phyloP scores from a whole-genome alignment of 2,113 vertebrate genomes.

The Zosterops pallidus region DNA sequence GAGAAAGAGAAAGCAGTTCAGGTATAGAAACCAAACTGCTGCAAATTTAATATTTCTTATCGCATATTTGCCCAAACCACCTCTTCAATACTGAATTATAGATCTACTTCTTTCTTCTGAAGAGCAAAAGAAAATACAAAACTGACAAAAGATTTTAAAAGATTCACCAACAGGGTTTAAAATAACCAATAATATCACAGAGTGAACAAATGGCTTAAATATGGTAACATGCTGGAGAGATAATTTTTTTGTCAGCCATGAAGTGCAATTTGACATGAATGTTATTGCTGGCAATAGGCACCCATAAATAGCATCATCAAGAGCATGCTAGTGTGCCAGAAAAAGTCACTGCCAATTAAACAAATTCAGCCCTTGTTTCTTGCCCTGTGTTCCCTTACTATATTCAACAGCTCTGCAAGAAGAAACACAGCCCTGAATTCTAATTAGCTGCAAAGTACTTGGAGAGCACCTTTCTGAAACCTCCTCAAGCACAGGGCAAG shows the following conservation, averaged over 20 bases:
- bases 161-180: constrained; percentile 10
- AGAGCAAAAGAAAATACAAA: constrained; percentile 11
- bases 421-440: neutral
- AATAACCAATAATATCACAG: neutral
- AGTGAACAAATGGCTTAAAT: neutral
- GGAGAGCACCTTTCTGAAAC: neutral
- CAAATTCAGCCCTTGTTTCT: neutral
- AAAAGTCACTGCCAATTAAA: constrained; percentile 4
- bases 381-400: neutral
- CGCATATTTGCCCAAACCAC: constrained; percentile 38
- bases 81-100: constrained; percentile 46
- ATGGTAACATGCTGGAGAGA: constrained; percentile 43
- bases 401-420: neutral
- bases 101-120: neutral
- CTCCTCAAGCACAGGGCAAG: neutral
- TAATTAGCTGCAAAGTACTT: neutral
- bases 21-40: constrained; percentile 38
- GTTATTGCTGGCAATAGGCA: constrained; percentile 57
- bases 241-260: constrained; percentile 51
- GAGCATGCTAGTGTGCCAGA: neutral
- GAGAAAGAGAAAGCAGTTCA: constrained; percentile 1
- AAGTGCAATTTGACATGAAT: constrained; percentile 45
- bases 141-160: neutral
- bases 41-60: constrained; percentile 33
- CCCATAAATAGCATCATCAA: constrained; percentile 13